These are phyloP conservation scores for Trissoscelio sp. DNA, from an alignment of 2,888 invertebrate genomes.

Conservation along the genomic window DNA sequence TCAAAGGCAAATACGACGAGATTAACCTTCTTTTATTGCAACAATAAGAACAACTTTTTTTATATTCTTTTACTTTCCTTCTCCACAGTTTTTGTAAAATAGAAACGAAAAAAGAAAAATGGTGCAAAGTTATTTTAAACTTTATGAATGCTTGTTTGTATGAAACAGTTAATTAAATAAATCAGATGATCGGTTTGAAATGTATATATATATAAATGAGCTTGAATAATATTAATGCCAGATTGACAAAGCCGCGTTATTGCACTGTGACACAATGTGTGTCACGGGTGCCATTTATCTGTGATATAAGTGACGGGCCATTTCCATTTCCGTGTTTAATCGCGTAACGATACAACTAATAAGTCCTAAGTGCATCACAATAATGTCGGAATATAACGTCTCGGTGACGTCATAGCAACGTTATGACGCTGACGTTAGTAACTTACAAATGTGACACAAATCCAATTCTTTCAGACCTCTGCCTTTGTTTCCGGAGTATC, in stretches of 20 bases:
- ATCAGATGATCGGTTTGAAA: neutral
- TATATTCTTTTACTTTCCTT: too few relatives aligned
- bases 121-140: neutral
- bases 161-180: neutral
- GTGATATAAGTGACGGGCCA: conserved; percentile 20
- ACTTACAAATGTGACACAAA: conserved; percentile 12
- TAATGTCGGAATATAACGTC: neutral
- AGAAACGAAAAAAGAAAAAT: neutral
- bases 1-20: conserved; percentile 12
- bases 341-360: conserved; percentile 22
- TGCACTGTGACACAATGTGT: conserved; percentile 3
- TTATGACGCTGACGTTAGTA: neutral
- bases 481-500: too few relatives aligned
- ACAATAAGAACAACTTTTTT: neutral
- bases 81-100: neutral
- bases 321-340: conserved; percentile 1
- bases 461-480: conserved; percentile 5
- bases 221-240: neutral
- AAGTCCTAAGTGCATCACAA: conserved; percentile 6
- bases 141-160: neutral
- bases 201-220: conserved; percentile 1
- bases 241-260: conserved; percentile 3
- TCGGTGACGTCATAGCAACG: neutral
- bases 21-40: conserved; percentile 18
- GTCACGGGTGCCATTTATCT: conserved; percentile 13